Evolutionary conservation across 2,888 invertebrate genomes (phyloP).

Genomic region (Lycia hirtaria): DNA sequence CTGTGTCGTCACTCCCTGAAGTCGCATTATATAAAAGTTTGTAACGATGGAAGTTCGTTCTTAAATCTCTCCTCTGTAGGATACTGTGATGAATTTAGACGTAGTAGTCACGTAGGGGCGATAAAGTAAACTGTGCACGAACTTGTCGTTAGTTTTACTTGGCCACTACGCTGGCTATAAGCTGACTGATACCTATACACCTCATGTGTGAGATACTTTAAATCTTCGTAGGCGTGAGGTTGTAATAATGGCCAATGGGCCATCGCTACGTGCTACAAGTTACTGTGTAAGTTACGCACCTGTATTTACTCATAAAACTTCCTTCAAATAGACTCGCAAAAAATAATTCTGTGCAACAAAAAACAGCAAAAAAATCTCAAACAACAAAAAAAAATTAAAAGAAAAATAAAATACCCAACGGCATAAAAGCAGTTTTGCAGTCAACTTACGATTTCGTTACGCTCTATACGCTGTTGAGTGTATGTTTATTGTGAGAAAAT

Average conservation of each 20-base stretch:
- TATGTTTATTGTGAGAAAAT: too few species aligned
- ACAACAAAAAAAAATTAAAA: too few species aligned
- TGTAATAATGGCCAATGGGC: neutral
- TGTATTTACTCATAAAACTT: neutral
- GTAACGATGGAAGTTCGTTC: conserved; percentile 72
- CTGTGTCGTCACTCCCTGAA: conserved; percentile 56
- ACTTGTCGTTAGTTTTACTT: conserved; percentile 35
- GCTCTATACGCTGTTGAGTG: too few species aligned
- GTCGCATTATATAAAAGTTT: conserved; percentile 71
- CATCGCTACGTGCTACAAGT: neutral
- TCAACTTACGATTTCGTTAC: too few species aligned
- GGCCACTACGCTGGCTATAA: conserved; percentile 20
- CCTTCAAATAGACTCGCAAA: too few species aligned
- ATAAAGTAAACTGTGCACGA: conserved; percentile 38
- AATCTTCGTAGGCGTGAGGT: conserved; percentile 13
- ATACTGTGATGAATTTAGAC: conserved; percentile 57
- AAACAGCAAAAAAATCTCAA: too few species aligned
- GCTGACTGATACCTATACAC: conserved; percentile 18
- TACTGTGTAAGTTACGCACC: neutral
- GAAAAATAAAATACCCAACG: too few species aligned
- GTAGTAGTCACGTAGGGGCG: conserved; percentile 34
- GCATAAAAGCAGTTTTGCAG: too few species aligned
- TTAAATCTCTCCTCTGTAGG: conserved; percentile 54
- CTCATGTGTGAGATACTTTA: conserved; percentile 19
- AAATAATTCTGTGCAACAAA: too few species aligned